Conservation (phyloP, 1,140 invertebrate species). For the Leptinotarsa texana region DNA sequence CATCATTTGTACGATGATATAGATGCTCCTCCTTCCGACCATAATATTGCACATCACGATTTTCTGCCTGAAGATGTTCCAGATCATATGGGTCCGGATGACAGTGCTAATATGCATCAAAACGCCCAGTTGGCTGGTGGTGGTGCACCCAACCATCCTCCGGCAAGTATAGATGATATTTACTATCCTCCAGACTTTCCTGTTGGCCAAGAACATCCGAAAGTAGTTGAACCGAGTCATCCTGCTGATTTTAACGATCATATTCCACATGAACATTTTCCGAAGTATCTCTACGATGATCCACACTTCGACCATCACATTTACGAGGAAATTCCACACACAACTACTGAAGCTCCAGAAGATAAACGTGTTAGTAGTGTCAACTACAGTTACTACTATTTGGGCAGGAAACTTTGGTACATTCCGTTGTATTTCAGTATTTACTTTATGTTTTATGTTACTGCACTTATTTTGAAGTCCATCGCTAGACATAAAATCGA, state of each 20-base stretch:
- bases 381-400: conserved; percentile 78
- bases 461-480: conserved; percentile 76
- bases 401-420: conserved; percentile 81
- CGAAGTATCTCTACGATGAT: conserved; percentile 37
- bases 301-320: conserved; percentile 54
- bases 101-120: conserved; percentile 31
- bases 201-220: conserved; percentile 28
- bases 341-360: conserved; percentile 57
- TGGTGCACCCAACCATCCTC: conserved; percentile 35
- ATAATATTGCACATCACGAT: conserved; percentile 19
- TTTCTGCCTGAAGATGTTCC: conserved; percentile 12
- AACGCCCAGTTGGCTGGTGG: background rate
- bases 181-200: conserved; percentile 41
- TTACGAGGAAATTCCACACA: conserved; percentile 54
- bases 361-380: conserved; percentile 69
- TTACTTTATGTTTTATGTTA: conserved; percentile 81
- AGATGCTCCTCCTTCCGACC: conserved; percentile 24
- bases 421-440: conserved; percentile 81
- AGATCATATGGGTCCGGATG: conserved; percentile 32
- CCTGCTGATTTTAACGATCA: conserved; percentile 19
- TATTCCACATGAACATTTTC: conserved; percentile 31
- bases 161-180: conserved; percentile 34
- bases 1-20: conserved; percentile 24
- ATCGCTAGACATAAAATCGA: conserved; percentile 76
- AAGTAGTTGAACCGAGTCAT: conserved; percentile 7